Evolutionary conservation across 37 sponge, comb jelly and placozoan genomes (phyloP).

Genomic region (Oopsacas minuta): DNA sequence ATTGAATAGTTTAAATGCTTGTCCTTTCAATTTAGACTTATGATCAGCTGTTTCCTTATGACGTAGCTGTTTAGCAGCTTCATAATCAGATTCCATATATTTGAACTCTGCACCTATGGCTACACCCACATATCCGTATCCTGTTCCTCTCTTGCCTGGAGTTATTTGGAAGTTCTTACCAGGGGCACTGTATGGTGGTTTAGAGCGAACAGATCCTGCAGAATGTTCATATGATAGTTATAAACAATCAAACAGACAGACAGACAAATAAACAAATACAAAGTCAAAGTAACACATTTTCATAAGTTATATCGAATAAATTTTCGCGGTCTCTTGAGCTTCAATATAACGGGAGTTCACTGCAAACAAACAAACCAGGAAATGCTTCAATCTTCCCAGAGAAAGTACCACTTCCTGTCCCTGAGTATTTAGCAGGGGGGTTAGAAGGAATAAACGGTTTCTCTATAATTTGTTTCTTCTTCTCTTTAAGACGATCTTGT

Average conservation of each 20-base stretch:
- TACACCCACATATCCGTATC: slow-evolving; percentile 72
- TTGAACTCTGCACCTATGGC: slow-evolving; percentile 44
- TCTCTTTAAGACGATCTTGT: slow-evolving; percentile 36
- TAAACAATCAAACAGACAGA: too few species aligned
- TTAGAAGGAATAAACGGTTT: background rate
- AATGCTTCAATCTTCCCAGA: slow-evolving; percentile 15
- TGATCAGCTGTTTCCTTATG: slow-evolving; percentile 34
- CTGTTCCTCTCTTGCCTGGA: slow-evolving; percentile 88
- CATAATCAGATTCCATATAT: slow-evolving; percentile 48
- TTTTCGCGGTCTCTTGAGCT: too few species aligned
- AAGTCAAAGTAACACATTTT: too few species aligned
- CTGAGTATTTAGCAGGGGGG: slow-evolving; percentile 5
- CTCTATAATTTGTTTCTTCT: slow-evolving; percentile 57
- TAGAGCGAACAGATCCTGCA: background rate
- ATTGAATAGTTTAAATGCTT: slow-evolving; percentile 58
- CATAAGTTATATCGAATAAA: too few species aligned
- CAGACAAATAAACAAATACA: too few species aligned
- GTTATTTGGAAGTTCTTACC: slow-evolving; percentile 70
- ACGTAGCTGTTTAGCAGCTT: slow-evolving; percentile 36
- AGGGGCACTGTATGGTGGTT: slow-evolving; percentile 39
- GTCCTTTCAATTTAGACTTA: slow-evolving; percentile 58
- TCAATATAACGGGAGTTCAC: too few species aligned
- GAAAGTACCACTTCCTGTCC: slow-evolving; percentile 8
- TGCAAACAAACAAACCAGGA: background rate
- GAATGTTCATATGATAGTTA: too few species aligned